Percentiles rank a stretch among this genome's conserved stretches.
Conservation (phyloP, 2,888 invertebrate genomes). For the Agelastica alni region DNA sequence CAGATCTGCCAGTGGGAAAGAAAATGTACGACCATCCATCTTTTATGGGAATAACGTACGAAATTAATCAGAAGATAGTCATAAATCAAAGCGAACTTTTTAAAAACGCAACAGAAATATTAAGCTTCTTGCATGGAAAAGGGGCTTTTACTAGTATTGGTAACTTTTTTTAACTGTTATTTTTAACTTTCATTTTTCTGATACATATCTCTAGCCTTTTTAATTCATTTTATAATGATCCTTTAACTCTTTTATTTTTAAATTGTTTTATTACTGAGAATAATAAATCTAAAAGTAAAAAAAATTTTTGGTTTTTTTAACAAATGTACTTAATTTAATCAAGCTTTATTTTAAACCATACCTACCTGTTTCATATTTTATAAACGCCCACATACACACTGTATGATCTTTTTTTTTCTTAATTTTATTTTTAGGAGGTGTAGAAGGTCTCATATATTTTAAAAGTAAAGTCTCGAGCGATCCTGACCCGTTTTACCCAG, state of each 20-base stretch:
- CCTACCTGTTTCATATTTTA: too few relatives aligned
- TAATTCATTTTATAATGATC: too few relatives aligned
- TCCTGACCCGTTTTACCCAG: constrained; percentile 62
- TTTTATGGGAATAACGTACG: constrained; percentile 58
- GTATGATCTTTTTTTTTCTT: too few relatives aligned
- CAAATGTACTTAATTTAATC: too few relatives aligned
- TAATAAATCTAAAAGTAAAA: too few relatives aligned
- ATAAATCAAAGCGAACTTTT: constrained; percentile 26
- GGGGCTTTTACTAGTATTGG: constrained; percentile 59
- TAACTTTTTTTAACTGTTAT: neutral
- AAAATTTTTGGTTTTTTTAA: too few relatives aligned
- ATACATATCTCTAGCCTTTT: too few relatives aligned
- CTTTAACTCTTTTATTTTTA: too few relatives aligned
- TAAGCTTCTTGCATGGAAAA: constrained; percentile 56
- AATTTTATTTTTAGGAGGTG: constrained; percentile 61
- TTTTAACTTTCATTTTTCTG: too few relatives aligned
- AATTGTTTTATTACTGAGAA: too few relatives aligned
- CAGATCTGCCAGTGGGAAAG: constrained; percentile 71
- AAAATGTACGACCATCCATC: constrained; percentile 67
- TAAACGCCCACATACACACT: too few relatives aligned
- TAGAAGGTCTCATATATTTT: constrained; percentile 64
- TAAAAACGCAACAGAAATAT: constrained; percentile 40
- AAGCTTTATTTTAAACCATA: too few relatives aligned
- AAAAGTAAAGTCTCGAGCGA: constrained; percentile 63
- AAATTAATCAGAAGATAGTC: constrained; percentile 39